Evolutionary conservation across 2,113 vertebrate genomes (phyloP).

Genomic region (Talpa occidentalis): DNA sequence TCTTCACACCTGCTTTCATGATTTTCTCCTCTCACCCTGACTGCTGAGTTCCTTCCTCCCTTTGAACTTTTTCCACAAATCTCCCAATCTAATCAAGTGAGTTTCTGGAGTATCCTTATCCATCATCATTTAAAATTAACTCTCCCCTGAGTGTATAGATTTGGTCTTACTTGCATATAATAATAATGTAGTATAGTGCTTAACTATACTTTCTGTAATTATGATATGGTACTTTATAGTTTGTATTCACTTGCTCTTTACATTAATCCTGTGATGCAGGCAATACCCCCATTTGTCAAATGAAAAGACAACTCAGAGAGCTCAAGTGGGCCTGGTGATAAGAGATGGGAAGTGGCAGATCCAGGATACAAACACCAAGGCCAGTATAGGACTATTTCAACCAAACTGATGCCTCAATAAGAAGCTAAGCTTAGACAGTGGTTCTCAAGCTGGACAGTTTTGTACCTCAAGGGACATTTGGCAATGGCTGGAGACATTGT

Average conservation of each 20-base stretch:
- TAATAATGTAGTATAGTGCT: conserved; percentile 40
- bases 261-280: conserved; percentile 43
- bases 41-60: background rate
- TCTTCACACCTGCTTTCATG: background rate
- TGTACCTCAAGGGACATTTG: background rate
- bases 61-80: background rate
- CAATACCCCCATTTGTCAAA: conserved; percentile 44
- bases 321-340: background rate
- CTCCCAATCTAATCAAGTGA: background rate
- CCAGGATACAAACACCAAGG: background rate
- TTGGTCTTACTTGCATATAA: conserved; percentile 57
- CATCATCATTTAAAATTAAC: conserved; percentile 50
- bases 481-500: background rate
- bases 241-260: conserved; percentile 38
- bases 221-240: conserved; percentile 29
- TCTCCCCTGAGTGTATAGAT: conserved; percentile 31
- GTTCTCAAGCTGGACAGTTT: background rate
- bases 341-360: background rate
- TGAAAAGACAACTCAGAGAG: background rate
- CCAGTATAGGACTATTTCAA: background rate
- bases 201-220: conserved; percentile 46
- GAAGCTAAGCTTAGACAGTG: background rate
- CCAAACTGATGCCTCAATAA: background rate
- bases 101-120: conserved; percentile 1
- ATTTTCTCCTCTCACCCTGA: background rate